Conservation (phyloP, 2,888 invertebrate species). For the Pharmacophagus antenor region DNA sequence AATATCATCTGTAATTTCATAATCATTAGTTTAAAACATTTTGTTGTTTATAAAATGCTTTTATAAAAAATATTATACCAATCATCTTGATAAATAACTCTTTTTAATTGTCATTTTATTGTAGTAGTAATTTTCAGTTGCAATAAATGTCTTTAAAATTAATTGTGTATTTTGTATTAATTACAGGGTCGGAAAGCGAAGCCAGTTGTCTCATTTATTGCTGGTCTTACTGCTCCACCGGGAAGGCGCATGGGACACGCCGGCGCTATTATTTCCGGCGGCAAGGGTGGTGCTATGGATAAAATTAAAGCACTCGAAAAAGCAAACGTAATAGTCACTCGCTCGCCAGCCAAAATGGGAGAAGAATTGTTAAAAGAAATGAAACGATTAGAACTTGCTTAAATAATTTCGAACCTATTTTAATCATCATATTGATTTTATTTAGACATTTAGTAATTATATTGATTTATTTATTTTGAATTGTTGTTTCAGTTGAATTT, state of each 20-base stretch:
- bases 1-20: not conserved
- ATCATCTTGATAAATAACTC: not conserved
- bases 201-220: slow-evolving; percentile 99
- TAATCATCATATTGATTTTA: slow-evolving; percentile 38
- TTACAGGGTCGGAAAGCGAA: slow-evolving; percentile 92
- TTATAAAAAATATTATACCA: too few species aligned
- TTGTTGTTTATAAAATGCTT: not conserved
- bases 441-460: slow-evolving; percentile 66
- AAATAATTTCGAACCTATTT: slow-evolving; percentile 43
- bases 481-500: slow-evolving; percentile 45
- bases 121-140: too few species aligned
- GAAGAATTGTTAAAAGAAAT: slow-evolving; percentile 92
- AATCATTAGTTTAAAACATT: not conserved
- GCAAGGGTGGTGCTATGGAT: slow-evolving; percentile 98
- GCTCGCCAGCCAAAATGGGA: slow-evolving; percentile 98
- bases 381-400: slow-evolving; percentile 87
- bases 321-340: slow-evolving; percentile 96
- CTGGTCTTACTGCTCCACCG: slow-evolving; percentile 98
- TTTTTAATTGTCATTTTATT: not conserved
- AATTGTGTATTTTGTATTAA: not conserved
- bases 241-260: slow-evolving; percentile 99
- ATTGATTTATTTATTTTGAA: slow-evolving; percentile 64
- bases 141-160: too few species aligned
- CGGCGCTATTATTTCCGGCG: slow-evolving; percentile 99
- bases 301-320: slow-evolving; percentile 97